These are phyloP conservation scores for Trichomalopsis sarcophagae DNA, from an alignment of 1,140 invertebrate genomes.

Conservation along the genomic window DNA sequence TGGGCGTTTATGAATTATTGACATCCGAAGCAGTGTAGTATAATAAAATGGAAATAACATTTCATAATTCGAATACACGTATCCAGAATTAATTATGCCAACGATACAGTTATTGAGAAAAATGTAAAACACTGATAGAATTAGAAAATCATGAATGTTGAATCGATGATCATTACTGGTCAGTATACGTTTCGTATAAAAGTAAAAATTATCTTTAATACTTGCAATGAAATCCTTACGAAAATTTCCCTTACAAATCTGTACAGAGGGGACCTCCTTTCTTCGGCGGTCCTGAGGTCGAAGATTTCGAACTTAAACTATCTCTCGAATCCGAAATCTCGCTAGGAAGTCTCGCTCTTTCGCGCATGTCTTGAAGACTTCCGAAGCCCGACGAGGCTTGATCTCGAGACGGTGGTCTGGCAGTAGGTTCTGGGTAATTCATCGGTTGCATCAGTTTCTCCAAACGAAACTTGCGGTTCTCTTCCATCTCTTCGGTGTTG, in stretches of 20 bases:
- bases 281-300: constrained; percentile 51
- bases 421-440: constrained; percentile 50
- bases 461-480: constrained; percentile 46
- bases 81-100: too few relatives aligned
- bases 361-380: constrained; percentile 62
- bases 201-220: constrained; percentile 13
- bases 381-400: constrained; percentile 67
- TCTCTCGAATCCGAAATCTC: constrained; percentile 55
- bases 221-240: not conserved
- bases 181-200: constrained; percentile 2
- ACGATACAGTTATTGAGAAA: too few relatives aligned
- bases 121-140: too few relatives aligned
- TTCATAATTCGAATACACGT: not conserved
- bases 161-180: not conserved
- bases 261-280: constrained; percentile 55
- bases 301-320: constrained; percentile 57
- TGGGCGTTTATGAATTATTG: constrained; percentile 6
- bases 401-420: constrained; percentile 60
- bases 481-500: constrained; percentile 27
- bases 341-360: constrained; percentile 50
- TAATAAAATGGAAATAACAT: not conserved
- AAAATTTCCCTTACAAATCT: constrained; percentile 58
- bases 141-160: not conserved
- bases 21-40: not conserved
- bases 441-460: constrained; percentile 51